Evolutionary conservation across 2,113 vertebrate species (phyloP), one percentile per base, ranked within the genome.

Genomic region (Myrmecophaga tridactyla): DNA sequence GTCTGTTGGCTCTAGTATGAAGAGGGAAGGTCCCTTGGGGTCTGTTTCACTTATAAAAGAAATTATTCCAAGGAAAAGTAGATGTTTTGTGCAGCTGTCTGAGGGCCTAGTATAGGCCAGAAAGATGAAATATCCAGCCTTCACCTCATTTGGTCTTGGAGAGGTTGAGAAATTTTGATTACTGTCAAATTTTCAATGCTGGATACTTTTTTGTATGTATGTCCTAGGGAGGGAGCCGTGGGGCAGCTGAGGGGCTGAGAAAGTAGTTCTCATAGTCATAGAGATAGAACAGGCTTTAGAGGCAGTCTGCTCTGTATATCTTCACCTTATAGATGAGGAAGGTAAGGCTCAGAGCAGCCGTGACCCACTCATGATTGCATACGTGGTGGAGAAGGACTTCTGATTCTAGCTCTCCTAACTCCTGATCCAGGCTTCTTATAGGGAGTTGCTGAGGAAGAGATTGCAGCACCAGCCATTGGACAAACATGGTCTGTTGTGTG

Each of bases 151-250:
- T 90, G 46, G 53, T 51, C 8, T n/a, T 69, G 20, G 31, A 58
- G 27, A 76, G 18, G 1, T 20, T 86, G 34, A 39, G 4, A 43
- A 65, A 46, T 36, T 86, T 36, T 58, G 48, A 20, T 62, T 4
- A 39, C 15, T 73, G 5, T 8, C 51, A 43, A 8, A 14, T 58
- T 63, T 41, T 92, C 51, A 36, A 4, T 41, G 29, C 1, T 60
- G 17, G 14, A 8, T 63, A 10, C 46, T 65, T 89, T 86, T 88
- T 70, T 69, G 4, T 82, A 0, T 41, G 58, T 62, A 39, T 65
- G 4, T 23, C 1, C 6, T 62, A 4, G 41, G 25, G 48, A n/a
- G 11, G 34, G 36, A 81, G 1, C 25, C 12, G 0, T 0, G 0
- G 10, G 3, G 80, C 1, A n/a, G 21, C 23, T 21, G 14, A 76